Conservation (phyloP, 1,140 invertebrate species). For the Hypothenemus hampei region DNA sequence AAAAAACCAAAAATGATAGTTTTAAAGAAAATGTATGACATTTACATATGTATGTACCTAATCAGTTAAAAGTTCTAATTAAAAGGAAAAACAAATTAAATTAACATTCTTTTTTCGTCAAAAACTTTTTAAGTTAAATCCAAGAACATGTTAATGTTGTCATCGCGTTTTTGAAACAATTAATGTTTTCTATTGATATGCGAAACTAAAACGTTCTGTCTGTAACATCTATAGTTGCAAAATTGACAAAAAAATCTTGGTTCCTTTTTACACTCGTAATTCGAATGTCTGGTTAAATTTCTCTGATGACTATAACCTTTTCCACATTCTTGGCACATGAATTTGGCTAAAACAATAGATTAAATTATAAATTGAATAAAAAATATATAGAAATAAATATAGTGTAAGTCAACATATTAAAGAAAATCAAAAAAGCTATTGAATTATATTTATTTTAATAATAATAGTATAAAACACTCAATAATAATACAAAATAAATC, state of each 20-base stretch:
- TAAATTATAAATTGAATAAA: background rate
- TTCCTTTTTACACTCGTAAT: constrained; percentile 62
- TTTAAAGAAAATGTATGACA: no score
- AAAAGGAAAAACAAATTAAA: no score
- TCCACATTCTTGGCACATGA: constrained; percentile 5
- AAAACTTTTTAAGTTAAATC: no score
- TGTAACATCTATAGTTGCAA: constrained; percentile 40
- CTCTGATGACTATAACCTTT: constrained; percentile 37
- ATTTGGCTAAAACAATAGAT: constrained; percentile 7
- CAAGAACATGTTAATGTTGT: no score
- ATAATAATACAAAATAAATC: background rate
- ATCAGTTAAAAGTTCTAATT: no score
- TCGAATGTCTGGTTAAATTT: constrained; percentile 56
- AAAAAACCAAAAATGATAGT: no score
- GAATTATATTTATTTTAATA: background rate
- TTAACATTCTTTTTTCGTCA: no score
- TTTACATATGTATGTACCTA: no score
- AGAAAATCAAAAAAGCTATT: background rate
- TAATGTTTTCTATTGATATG: constrained; percentile 18
- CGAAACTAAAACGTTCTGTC: constrained; percentile 21
- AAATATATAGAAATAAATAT: background rate
- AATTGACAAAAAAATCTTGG: constrained; percentile 60
- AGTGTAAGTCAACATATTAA: background rate
- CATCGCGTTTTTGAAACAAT: no score
- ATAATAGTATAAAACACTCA: background rate